Evolutionary conservation across 2,797 vertebrate genomes (phyloP), one percentile per base, ranked within the genome.

Genomic region (Sciurus carolinensis): DNA sequence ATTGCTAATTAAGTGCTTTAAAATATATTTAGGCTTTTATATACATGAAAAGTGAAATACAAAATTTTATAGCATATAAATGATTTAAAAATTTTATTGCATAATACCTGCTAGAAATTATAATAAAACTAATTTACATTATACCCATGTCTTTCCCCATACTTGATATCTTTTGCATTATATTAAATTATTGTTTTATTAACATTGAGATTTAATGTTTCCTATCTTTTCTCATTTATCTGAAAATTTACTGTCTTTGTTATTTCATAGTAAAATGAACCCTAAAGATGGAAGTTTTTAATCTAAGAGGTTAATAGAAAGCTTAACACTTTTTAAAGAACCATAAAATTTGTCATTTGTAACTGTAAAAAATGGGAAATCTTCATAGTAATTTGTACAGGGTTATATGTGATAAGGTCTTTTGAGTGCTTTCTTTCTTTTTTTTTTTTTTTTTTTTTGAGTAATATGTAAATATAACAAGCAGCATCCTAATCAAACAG

Each of bases 1-100:
- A 86, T 71, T 79, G 57, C 76, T 88, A 75, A 80, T 90, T 86
- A 89, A 91, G 87, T 89, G 12, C 72, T 94, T 96, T 39, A 91
- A 87, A 91, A 90, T 77, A 3, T 88, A 50, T 64, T 39, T 92
- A 86, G 62, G 11, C 33, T 47, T 96, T 52, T 92, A 14, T 22
- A 90, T 87, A 79, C 5, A 89, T 91, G 13, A 64, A 76, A 91
- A 95, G 47, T 75, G 28, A 96, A 90, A 28, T 77, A 30, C 67
- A 62, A 72, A 92, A 86, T 87, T 85, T 67, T 3, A 64, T 13
- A 77, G 24, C 39, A 75, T 42, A 15, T 39, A 92, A 13, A 52
- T 84, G 44, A 66, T 62, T 91, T 81, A 50, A 52, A 93, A 88
- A 44, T 95, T 95, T 93, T 91, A 86, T 87, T 67, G 28, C 20